A percentile compares a stretch with the other conserved stretches of the same genome.
phyloP scores from a whole-genome alignment of 64 coral and sea anemone genomes.

The Porites australiensis region DNA sequence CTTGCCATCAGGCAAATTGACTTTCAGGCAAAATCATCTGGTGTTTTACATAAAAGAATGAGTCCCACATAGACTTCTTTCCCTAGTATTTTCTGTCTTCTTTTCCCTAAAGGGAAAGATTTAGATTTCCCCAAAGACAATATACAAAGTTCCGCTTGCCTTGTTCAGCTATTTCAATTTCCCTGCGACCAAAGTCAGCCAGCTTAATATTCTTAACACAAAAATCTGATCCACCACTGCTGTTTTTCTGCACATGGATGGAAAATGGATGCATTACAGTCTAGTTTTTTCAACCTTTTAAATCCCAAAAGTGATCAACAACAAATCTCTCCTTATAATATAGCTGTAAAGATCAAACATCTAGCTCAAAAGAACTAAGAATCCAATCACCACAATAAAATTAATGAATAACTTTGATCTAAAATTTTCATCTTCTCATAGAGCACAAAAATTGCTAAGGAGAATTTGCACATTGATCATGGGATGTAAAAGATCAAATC shows the following conservation, averaged over 20 bases:
- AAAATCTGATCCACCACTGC: conserved; percentile 97
- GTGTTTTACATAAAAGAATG: no score
- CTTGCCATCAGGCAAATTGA: no score
- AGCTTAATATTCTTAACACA: conserved; percentile 99
- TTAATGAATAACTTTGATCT: no score
- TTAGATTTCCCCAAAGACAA: conserved; percentile 28
- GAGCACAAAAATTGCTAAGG: no score
- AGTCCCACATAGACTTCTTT: no score
- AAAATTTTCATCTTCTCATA: no score
- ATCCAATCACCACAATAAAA: no score
- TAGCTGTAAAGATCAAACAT: no score
- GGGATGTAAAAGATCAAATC: no score
- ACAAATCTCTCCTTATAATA: background rate
- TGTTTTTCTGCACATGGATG: conserved; percentile 96
- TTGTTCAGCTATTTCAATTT: conserved; percentile 99
- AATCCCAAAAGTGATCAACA: background rate
- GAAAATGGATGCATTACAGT: conserved; percentile 76
- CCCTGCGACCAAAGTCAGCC: conserved; percentile 99
- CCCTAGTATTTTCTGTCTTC: background rate
- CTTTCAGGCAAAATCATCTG: no score
- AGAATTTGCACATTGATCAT: no score
- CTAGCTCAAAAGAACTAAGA: no score
- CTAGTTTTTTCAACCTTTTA: background rate
- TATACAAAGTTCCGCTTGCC: conserved; percentile 93
- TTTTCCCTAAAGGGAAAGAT: background rate